Evolutionary conservation across 2,888 invertebrate genomes (phyloP).

Genomic region (Scrobipalpa atriplicella): DNA sequence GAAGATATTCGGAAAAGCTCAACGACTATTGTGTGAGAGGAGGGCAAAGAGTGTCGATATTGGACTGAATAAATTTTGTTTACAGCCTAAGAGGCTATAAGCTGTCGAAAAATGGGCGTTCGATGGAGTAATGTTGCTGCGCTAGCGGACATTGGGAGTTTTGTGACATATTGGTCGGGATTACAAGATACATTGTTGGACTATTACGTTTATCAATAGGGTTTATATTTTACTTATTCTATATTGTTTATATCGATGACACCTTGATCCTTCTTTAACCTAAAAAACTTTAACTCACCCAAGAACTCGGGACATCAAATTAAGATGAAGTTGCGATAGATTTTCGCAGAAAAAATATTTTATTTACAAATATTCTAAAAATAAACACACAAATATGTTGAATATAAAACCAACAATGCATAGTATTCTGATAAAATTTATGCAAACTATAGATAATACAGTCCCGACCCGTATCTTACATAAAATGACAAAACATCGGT

Average conservation of each 20-base stretch:
- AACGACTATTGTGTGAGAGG: constrained; percentile 10
- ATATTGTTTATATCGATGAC: too few species aligned
- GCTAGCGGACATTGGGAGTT: constrained; percentile 26
- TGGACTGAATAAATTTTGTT: constrained; percentile 31
- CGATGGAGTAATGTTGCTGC: constrained; percentile 26
- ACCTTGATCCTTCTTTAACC: too few species aligned
- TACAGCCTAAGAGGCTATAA: constrained; percentile 31
- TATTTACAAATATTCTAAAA: too few species aligned
- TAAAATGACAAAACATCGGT: constrained; percentile 45
- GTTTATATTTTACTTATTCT: neutral
- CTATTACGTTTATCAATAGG: neutral
- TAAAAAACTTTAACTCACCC: too few species aligned
- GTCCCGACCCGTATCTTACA: constrained; percentile 33
- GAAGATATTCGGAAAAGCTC: constrained; percentile 18
- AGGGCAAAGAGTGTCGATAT: constrained; percentile 26
- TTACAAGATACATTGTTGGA: constrained; percentile 29
- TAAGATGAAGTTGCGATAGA: too few species aligned
- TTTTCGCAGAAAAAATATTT: too few species aligned
- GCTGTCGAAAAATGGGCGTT: constrained; percentile 29
- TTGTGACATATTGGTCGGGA: constrained; percentile 25
- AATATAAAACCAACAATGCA: too few species aligned
- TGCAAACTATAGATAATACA: constrained; percentile 31
- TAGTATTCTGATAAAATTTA: constrained; percentile 31
- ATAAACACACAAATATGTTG: too few species aligned
- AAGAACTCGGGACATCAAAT: too few species aligned